Evolutionary conservation across 1,140 invertebrate genomes (phyloP).

Genomic region (Conus betulinus): DNA sequence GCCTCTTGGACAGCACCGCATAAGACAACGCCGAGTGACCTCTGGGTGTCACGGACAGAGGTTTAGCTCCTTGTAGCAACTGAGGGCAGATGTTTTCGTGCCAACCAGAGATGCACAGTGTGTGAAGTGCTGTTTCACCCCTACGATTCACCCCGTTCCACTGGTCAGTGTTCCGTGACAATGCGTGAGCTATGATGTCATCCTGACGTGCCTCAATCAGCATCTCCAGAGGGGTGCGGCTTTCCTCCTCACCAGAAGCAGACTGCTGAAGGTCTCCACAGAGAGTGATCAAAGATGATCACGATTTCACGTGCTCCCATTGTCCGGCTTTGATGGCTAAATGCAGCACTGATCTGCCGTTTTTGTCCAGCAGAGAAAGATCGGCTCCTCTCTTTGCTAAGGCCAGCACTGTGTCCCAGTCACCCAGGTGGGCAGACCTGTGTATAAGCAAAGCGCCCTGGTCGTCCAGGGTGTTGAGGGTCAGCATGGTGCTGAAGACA

Average conservation of each 20-base stretch:
- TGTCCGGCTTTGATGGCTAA: not conserved
- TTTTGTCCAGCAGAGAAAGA: too few relatives aligned
- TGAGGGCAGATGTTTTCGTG: not conserved
- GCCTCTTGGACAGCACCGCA: not conserved
- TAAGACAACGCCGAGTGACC: not conserved
- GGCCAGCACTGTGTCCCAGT: not conserved
- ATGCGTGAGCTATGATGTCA: not conserved
- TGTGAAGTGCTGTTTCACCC: not conserved
- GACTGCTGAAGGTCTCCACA: not conserved
- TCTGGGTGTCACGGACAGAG: not conserved
- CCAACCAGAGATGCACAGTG: not conserved
- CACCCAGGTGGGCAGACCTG: not conserved
- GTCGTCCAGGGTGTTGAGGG: not conserved
- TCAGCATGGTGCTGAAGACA: not conserved
- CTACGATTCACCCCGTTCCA: not conserved
- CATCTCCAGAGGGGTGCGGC: not conserved
- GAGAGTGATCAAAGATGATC: not conserved
- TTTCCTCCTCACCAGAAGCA: not conserved
- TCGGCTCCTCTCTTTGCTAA: not conserved
- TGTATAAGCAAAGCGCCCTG: not conserved
- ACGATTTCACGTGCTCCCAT: not conserved
- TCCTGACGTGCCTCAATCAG: not conserved
- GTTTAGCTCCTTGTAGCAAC: not conserved
- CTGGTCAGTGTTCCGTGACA: not conserved
- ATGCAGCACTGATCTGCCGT: not conserved